A percentile compares a stretch with the other conserved stretches of the same genome.
phyloP scores from a whole-genome alignment of 2,797 vertebrate genomes.

The Chloroceryle inda region DNA sequence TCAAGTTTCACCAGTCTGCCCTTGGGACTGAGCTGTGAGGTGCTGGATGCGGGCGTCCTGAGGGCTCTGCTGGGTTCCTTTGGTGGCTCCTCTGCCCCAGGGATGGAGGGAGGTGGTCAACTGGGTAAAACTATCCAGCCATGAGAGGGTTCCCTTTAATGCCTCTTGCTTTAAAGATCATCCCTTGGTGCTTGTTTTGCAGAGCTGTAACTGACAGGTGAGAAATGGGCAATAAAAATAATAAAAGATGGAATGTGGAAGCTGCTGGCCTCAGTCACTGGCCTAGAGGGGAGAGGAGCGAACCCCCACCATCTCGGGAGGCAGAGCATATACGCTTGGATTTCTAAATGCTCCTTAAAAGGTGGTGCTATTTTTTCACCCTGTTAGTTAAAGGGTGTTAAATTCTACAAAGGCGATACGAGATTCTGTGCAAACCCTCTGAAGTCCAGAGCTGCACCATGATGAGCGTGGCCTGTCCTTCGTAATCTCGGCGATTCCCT shows the following conservation, averaged over 20 bases:
- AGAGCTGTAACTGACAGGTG: neutral
- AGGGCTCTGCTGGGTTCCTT: neutral
- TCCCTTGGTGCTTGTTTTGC: neutral
- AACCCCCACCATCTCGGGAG: neutral
- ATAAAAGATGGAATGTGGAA: neutral
- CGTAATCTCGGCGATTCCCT: neutral
- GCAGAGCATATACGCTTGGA: neutral
- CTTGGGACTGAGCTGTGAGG: neutral
- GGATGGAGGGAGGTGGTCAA: neutral
- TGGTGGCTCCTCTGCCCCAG: neutral
- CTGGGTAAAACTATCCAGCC: neutral
- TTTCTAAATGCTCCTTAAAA: neutral
- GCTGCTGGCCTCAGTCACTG: neutral
- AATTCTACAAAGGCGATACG: too few species aligned
- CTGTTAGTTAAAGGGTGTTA: neutral
- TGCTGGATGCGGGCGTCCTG: neutral
- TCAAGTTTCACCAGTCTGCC: neutral
- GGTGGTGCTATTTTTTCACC: neutral
- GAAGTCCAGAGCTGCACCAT: neutral
- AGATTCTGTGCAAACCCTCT: neutral
- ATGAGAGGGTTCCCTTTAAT: rapidly evolving
- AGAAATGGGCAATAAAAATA: neutral
- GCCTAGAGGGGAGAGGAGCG: neutral
- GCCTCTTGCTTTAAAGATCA: neutral
- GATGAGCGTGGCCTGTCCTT: neutral